These are phyloP conservation scores for Ciconia boyciana DNA, from an alignment of 2,113 vertebrate species.

Conservation along the genomic window DNA sequence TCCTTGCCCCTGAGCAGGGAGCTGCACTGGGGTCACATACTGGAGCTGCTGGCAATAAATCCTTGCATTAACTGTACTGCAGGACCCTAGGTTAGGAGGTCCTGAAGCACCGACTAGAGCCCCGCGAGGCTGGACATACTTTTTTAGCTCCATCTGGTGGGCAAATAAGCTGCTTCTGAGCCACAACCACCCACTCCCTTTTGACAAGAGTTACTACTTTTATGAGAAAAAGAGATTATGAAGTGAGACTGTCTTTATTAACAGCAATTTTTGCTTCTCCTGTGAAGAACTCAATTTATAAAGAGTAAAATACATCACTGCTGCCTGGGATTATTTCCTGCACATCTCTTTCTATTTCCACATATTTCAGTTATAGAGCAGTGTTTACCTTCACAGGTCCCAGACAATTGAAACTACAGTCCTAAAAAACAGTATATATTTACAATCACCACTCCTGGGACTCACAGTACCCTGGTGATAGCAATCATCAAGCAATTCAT, in stretches of 20 bases:
- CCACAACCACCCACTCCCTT: not conserved
- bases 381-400: not conserved
- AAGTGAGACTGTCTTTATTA: not conserved
- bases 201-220: not conserved
- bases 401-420: not conserved
- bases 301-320: not conserved
- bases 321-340: not conserved
- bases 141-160: not conserved
- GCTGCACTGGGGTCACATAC: not conserved
- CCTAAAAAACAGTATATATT: not conserved
- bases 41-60: not conserved
- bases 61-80: not conserved
- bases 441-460: not conserved
- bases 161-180: not conserved
- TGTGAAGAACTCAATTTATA: not conserved
- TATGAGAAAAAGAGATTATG: not conserved
- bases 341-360: not conserved
- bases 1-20: not conserved
- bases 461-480: not conserved
- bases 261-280: not conserved
- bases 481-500: not conserved
- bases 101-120: not conserved
- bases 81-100: not conserved
- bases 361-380: not conserved
- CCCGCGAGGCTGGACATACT: not conserved